A percentile compares a stretch with the other conserved stretches of the same genome.
phyloP scores from a whole-genome alignment of 2,888 invertebrate genomes.

The Plebejus argus region DNA sequence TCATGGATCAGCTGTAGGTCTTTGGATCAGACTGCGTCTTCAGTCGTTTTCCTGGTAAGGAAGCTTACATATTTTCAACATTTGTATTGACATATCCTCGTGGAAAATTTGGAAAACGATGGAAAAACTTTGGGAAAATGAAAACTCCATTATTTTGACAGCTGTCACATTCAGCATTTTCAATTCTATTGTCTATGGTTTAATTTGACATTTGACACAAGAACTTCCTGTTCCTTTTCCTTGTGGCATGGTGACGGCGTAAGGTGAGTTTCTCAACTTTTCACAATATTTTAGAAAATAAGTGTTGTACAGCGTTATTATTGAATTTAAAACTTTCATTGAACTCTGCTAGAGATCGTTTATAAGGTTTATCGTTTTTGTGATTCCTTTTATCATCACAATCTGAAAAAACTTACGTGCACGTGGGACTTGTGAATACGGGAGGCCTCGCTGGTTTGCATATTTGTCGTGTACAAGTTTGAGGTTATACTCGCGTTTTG shows the following conservation, averaged over 20 bases:
- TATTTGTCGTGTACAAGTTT: constrained; percentile 33
- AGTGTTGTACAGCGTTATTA: not conserved
- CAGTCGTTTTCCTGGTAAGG: no score
- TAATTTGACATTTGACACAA: constrained; percentile 43
- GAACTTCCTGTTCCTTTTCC: constrained; percentile 74
- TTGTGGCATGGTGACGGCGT: constrained; percentile 78
- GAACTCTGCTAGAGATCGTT: not conserved
- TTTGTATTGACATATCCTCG: no score
- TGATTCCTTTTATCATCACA: not conserved
- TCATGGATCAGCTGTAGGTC: no score
- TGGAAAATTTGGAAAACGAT: no score
- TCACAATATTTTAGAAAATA: constrained; percentile 43
- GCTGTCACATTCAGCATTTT: not conserved
- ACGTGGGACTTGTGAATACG: constrained; percentile 36
- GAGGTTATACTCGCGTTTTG: constrained; percentile 32
- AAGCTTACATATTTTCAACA: no score
- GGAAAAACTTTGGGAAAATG: no score
- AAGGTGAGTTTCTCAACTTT: constrained; percentile 66
- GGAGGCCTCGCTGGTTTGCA: constrained; percentile 14
- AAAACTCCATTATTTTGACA: not conserved
- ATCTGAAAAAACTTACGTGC: constrained; percentile 28
- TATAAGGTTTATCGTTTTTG: not conserved
- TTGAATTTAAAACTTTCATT: constrained; percentile 1
- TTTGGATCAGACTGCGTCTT: no score
- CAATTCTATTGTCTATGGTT: not conserved